phyloP scores from a whole-genome alignment of 2,888 invertebrate species.

The Tetheella fluctuosa region DNA sequence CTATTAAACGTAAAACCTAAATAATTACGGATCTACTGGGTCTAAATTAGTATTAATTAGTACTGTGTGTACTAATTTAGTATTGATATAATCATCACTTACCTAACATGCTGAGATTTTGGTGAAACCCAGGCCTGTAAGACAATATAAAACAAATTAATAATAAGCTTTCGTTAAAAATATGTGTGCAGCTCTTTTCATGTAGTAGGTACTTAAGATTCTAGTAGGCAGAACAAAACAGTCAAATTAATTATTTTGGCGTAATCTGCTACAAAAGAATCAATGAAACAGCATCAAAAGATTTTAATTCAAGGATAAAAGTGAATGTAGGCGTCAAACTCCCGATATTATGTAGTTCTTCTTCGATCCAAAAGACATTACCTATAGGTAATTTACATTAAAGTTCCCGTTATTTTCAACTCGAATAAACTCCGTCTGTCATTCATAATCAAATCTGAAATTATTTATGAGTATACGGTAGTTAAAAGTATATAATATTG shows the following conservation, averaged over 20 bases:
- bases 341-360: slow-evolving; percentile 8
- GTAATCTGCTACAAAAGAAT: slow-evolving; percentile 1
- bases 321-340: slow-evolving; percentile 11
- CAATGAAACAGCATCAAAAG: neutral
- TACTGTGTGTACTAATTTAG: too few species aligned
- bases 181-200: neutral
- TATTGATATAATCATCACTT: too few species aligned
- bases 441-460: slow-evolving; percentile 5
- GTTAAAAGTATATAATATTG: slow-evolving; percentile 44
- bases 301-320: slow-evolving; percentile 5
- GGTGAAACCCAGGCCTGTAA: neutral
- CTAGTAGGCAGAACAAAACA: neutral
- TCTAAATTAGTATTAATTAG: too few species aligned
- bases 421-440: neutral
- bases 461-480: slow-evolving; percentile 5
- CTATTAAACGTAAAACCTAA: too few species aligned
- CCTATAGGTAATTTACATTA: neutral
- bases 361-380: slow-evolving; percentile 11
- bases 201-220: too few species aligned
- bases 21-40: too few species aligned
- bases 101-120: too few species aligned
- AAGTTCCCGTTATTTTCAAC: neutral
- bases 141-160: neutral
- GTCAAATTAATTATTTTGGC: neutral
- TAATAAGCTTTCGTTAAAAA: neutral